Evolutionary conservation across 1,140 invertebrate species (phyloP).

Genomic region (Gerris buenoi): DNA sequence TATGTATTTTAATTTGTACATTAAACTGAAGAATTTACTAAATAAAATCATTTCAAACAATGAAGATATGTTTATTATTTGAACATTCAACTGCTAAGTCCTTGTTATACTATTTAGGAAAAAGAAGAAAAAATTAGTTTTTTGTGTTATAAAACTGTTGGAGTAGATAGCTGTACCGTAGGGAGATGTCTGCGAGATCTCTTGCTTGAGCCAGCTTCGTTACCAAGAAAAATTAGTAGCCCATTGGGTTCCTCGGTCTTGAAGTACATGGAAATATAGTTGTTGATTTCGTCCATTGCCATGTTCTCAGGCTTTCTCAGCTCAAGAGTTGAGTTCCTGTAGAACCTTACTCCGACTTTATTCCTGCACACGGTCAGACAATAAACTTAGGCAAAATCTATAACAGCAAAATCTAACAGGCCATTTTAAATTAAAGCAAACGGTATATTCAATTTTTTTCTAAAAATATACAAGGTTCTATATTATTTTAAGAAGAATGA

Average conservation of each 20-base stretch:
- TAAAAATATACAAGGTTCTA: no score
- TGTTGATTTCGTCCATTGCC: conserved; percentile 65
- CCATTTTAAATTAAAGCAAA: neutral
- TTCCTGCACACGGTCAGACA: conserved; percentile 33
- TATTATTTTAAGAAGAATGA: no score
- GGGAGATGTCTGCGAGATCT: conserved; percentile 27
- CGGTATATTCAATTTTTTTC: no score
- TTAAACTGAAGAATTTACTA: no score
- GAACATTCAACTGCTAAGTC: no score
- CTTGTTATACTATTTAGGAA: no score
- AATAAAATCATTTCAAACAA: no score
- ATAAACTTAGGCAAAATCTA: conserved; percentile 7
- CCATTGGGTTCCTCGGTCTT: conserved; percentile 65
- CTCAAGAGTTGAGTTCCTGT: conserved; percentile 64
- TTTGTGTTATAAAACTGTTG: no score
- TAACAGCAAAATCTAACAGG: neutral
- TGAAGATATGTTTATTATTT: no score
- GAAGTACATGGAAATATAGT: conserved; percentile 72
- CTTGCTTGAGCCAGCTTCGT: conserved; percentile 46
- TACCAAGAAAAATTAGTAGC: conserved; percentile 77
- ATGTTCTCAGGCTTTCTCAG: conserved; percentile 69
- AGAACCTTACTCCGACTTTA: conserved; percentile 72
- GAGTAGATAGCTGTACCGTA: no score
- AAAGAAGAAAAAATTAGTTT: no score
- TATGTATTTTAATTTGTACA: no score